phyloP scores from a whole-genome alignment of 2,113 vertebrate genomes.

The Morone saxatilis region DNA sequence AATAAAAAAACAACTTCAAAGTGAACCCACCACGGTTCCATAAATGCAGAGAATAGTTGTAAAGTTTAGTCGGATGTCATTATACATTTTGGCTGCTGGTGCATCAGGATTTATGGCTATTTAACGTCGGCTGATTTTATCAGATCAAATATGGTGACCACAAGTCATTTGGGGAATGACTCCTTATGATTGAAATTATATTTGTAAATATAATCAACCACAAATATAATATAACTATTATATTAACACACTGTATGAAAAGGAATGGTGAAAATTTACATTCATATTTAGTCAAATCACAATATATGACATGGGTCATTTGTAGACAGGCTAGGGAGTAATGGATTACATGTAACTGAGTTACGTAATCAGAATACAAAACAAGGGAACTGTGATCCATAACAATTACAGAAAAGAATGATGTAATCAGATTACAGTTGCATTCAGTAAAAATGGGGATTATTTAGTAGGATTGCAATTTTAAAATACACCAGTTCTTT shows the following conservation, averaged over 20 bases:
- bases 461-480: too few species aligned
- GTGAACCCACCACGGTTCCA: not conserved
- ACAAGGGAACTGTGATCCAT: too few species aligned
- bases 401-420: too few species aligned
- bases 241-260: not conserved
- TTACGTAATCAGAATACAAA: too few species aligned
- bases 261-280: not conserved
- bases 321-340: not conserved
- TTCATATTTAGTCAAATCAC: not conserved
- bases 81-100: not conserved
- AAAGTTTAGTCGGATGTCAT: conserved; percentile 16
- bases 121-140: not conserved
- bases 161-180: not conserved
- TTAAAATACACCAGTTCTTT: too few species aligned
- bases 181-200: too few species aligned
- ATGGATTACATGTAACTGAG: too few species aligned
- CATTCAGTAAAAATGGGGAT: too few species aligned
- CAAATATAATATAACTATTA: too few species aligned
- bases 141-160: not conserved
- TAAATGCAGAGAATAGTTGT: conserved; percentile 11
- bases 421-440: too few species aligned
- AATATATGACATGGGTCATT: not conserved
- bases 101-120: not conserved
- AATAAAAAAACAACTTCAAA: conserved; percentile 70
- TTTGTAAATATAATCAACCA: not conserved